phyloP scores from a whole-genome alignment of 2,797 vertebrate genomes.

The Odontamblyopus lacepedii region DNA sequence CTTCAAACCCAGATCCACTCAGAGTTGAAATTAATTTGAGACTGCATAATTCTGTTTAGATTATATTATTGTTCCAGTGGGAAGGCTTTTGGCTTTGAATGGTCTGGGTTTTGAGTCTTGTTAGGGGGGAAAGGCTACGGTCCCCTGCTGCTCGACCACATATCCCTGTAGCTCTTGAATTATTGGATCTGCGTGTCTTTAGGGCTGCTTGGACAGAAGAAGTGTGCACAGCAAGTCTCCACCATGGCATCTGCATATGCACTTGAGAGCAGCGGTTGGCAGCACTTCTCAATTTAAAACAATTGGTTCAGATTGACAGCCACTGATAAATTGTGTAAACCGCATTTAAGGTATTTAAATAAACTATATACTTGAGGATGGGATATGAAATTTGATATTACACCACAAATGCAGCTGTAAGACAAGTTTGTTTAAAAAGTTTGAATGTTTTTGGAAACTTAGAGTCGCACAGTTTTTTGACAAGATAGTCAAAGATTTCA shows the following conservation, averaged over 20 bases:
- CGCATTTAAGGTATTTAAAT: conserved; percentile 64
- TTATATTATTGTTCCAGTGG: conserved; percentile 56
- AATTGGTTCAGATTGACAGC: conserved; percentile 57
- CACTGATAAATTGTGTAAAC: conserved; percentile 60
- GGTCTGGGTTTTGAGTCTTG: conserved; percentile 29
- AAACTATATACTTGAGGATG: conserved; percentile 47
- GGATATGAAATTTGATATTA: conserved; percentile 53
- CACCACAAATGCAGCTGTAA: conserved; percentile 23
- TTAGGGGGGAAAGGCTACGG: conserved; percentile 27
- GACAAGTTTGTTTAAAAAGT: conserved; percentile 18
- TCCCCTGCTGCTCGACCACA: conserved; percentile 49
- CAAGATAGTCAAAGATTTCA: too few species aligned
- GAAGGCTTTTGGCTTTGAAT: conserved; percentile 48
- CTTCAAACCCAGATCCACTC: conserved; percentile 43
- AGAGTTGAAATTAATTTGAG: conserved; percentile 60
- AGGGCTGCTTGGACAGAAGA: conserved; percentile 47
- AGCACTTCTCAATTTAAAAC: conserved; percentile 31
- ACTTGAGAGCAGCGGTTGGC: conserved; percentile 55
- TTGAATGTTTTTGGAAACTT: conserved; percentile 23
- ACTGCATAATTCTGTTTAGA: conserved; percentile 63
- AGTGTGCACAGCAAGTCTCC: conserved; percentile 43
- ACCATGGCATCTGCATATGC: conserved; percentile 26
- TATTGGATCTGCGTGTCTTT: conserved; percentile 34
- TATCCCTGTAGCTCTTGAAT: conserved; percentile 49
- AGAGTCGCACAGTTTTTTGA: background rate